Base-by-base conservation (phyloP, 2,888 invertebrate species). In the Calameuta idolon region DNA sequence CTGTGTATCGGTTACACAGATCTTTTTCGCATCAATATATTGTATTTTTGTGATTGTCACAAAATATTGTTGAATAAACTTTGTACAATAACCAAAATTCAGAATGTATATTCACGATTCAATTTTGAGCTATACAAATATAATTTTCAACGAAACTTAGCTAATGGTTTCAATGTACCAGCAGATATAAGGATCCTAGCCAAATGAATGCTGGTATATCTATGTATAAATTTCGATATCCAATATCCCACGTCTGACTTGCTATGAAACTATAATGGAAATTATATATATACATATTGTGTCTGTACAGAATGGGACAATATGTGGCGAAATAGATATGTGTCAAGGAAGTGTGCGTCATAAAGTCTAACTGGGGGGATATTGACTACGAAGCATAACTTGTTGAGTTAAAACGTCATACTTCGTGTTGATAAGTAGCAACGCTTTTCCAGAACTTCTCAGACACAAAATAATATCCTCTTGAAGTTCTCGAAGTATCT, bases 221-320 rank as follows among this genome's bases (percentile, higher is more conserved):
- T 55, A 55, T 23, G 55, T 55, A 23, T 55, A 76, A n/a, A 74
- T 77, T 79, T 79, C 81, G 79, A 83, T 81, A 81, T 83, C 81
- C 83, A 83, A 83, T 83, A 83, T 76, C 81, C 81, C 78, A 82
- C 83, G 76, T 81, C 79, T 83, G 80, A 83, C 78, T 83, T 79
- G 78, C 71, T 77, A 78, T 76, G 69, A 76, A 76, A 69, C 74
- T 77, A 30, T 75, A 76, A 79, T 74, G 74, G 78, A 77, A 55
- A 71, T 35, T 31, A 34, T 73, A 68, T 33, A 37, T 75, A 31
- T 33, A 78, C 71, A 33, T 40, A 71, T 71, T 5, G 71, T 71
- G 71, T 71, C 4, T 71, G 4, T 71, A 33, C 31, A 15, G 15
- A 33, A 71, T 15, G 15, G 31, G 11, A 71, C 71, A 71, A 31